Evolutionary conservation across 2,113 vertebrate species (phyloP).

Genomic region (Sigmodon hispidus): DNA sequence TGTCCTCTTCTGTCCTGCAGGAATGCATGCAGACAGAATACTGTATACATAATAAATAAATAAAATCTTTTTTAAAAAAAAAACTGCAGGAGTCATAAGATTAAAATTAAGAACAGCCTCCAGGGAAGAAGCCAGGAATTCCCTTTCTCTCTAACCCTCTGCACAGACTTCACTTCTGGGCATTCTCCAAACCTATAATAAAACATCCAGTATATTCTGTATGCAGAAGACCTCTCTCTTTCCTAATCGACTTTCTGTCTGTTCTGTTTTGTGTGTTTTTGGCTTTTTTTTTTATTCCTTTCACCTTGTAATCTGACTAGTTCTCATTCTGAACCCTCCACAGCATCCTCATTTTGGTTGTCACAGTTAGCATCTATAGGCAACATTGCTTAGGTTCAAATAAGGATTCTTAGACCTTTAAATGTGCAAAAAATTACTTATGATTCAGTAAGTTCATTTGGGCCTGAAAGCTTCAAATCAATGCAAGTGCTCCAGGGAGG

Average conservation of each 20-base stretch:
- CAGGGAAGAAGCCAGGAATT: slow-evolving; percentile 34
- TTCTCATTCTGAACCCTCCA: slow-evolving; percentile 31
- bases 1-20: too few species aligned
- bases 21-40: too few species aligned
- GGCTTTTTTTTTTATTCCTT: slow-evolving; percentile 44
- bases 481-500: neutral
- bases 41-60: too few species aligned
- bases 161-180: slow-evolving; percentile 6
- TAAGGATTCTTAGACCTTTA: neutral
- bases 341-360: slow-evolving; percentile 20
- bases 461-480: neutral
- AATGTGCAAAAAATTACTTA: neutral
- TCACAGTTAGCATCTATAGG: neutral
- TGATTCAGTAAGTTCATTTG: neutral
- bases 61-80: too few species aligned
- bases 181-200: slow-evolving; percentile 40
- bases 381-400: slow-evolving; percentile 15
- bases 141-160: neutral
- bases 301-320: neutral
- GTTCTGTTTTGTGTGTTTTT: slow-evolving; percentile 3
- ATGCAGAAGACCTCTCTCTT: slow-evolving; percentile 32
- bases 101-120: slow-evolving; percentile 24
- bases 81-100: slow-evolving; percentile 19
- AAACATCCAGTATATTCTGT: slow-evolving; percentile 48
- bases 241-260: slow-evolving; percentile 36